Percentiles rank a stretch among this genome's conserved stretches.
Conservation (phyloP, 1,140 invertebrate species). For the Drosophila murphyi region DNA sequence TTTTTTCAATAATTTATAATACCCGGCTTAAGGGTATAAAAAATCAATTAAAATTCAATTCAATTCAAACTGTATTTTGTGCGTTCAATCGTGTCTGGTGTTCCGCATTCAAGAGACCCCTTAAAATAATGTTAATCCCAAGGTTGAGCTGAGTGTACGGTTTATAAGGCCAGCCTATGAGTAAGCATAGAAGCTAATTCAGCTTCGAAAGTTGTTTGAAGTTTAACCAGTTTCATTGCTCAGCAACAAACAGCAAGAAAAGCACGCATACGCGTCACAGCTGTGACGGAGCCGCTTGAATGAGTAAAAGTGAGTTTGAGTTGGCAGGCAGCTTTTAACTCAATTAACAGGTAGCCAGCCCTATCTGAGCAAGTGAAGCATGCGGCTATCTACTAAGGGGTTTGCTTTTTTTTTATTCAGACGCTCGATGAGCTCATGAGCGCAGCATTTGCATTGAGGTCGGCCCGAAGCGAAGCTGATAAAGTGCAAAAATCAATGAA, state of each 20-base stretch:
- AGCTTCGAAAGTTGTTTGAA: conserved; percentile 20
- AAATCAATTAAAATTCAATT: conserved; percentile 9
- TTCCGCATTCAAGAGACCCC: conserved; percentile 21
- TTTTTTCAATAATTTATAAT: background rate
- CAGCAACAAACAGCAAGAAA: conserved; percentile 15
- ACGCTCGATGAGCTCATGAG: conserved; percentile 67
- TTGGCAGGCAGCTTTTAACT: conserved; percentile 35
- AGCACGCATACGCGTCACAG: conserved; percentile 25
- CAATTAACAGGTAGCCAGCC: conserved; percentile 70
- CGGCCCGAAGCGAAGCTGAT: conserved; percentile 70
- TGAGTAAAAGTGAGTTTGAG: conserved; percentile 23
- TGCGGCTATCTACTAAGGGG: conserved; percentile 31
- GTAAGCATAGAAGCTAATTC: conserved; percentile 38
- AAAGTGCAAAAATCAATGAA: conserved; percentile 80
- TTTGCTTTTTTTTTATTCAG: conserved; percentile 4
- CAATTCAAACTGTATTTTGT: background rate
- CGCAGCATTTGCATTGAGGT: conserved; percentile 25
- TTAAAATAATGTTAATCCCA: conserved; percentile 33
- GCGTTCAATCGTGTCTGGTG: conserved; percentile 3
- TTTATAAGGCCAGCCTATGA: conserved; percentile 53
- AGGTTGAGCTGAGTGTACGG: conserved; percentile 33
- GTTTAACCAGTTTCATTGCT: conserved; percentile 59
- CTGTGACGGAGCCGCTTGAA: conserved; percentile 41
- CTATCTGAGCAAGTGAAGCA: conserved; percentile 42
- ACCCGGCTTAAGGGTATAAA: background rate